Conservation (phyloP, 2,113 vertebrate species). For the Calonectris borealis region DNA sequence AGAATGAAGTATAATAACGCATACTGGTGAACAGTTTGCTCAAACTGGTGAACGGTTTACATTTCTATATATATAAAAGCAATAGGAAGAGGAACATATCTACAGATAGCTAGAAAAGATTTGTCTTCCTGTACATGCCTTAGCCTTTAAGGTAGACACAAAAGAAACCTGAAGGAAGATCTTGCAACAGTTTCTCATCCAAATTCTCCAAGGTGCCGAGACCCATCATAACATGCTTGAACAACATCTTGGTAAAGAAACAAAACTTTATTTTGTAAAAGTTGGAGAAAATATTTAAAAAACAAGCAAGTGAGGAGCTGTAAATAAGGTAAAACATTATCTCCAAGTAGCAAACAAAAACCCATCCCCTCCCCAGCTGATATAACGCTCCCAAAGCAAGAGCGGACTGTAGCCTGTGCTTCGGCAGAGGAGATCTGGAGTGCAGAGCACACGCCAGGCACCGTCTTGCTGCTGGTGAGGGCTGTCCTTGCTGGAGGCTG, state of each 20-base stretch:
- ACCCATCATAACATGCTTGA: background rate
- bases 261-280: conserved; percentile 4
- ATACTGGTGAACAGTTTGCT: background rate
- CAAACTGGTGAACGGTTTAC: background rate
- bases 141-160: background rate
- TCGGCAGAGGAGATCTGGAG: background rate
- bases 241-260: background rate
- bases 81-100: background rate
- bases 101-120: background rate
- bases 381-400: fast-evolving
- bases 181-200: background rate
- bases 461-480: background rate
- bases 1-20: background rate
- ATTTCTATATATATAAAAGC: background rate
- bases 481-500: background rate
- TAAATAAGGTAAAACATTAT: background rate
- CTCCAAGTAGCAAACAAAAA: background rate
- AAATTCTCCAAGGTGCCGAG: background rate
- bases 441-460: background rate
- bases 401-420: background rate
- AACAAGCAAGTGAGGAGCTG: background rate
- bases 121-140: background rate
- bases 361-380: background rate
- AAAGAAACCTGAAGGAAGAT: background rate
- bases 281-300: background rate